These are phyloP conservation scores for cattle (Bos taurus) DNA, from an alignment of 2,113 vertebrate species.

Conservation along the genomic window DNA sequence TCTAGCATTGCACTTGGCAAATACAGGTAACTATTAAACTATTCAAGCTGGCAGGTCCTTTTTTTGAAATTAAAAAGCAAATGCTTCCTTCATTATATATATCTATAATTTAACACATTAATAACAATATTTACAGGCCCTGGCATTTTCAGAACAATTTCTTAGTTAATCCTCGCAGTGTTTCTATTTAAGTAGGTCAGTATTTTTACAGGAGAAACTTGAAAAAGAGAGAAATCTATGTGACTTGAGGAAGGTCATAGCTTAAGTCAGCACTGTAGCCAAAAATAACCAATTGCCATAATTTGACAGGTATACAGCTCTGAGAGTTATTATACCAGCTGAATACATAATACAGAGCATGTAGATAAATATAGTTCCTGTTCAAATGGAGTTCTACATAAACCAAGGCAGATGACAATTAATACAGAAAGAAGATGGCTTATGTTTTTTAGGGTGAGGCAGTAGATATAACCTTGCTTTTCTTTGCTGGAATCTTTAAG, in stretches of 20 bases:
- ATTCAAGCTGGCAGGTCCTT: background rate
- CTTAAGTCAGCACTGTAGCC: background rate
- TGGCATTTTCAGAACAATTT: constrained; percentile 19
- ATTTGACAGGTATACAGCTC: background rate
- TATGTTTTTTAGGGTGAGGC: background rate
- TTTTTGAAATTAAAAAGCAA: background rate
- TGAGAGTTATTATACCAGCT: background rate
- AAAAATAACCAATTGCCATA: background rate
- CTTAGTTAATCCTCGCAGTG: background rate
- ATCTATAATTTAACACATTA: background rate
- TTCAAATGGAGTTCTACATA: background rate
- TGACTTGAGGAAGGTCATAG: constrained; percentile 6
- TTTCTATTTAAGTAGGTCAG: constrained; percentile 34
- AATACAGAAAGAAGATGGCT: background rate
- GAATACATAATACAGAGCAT: background rate
- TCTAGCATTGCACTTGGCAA: background rate
- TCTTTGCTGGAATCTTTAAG: background rate
- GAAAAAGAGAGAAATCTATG: background rate
- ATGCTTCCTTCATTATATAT: background rate
- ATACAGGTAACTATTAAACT: background rate
- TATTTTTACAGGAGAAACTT: constrained; percentile 25
- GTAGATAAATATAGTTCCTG: background rate
- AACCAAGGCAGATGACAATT: background rate
- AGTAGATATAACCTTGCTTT: background rate
- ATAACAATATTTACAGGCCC: background rate